Conservation (phyloP, 2,888 invertebrate genomes). For the Tachina fera region DNA sequence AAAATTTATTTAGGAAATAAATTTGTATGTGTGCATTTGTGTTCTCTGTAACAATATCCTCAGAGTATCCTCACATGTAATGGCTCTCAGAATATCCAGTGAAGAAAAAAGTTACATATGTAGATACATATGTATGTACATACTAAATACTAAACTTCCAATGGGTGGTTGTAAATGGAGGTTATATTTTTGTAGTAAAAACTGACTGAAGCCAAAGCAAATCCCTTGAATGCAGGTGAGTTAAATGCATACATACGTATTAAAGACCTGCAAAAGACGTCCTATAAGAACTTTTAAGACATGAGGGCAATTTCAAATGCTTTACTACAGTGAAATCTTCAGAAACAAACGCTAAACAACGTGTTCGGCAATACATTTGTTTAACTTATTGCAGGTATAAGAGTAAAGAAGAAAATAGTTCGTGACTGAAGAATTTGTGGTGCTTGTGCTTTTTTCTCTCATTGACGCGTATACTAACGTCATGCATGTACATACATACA, state of each 20-base stretch:
- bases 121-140: background rate
- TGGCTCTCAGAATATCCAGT: conserved; percentile 41
- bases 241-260: background rate
- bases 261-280: too few relatives aligned
- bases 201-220: conserved; percentile 66
- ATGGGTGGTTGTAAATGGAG: conserved; percentile 46
- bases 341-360: too few relatives aligned
- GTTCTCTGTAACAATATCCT: conserved; percentile 57
- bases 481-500: too few relatives aligned
- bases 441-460: too few relatives aligned
- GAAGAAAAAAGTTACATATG: background rate
- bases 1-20: background rate
- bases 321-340: too few relatives aligned
- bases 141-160: conserved; percentile 7
- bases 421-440: too few relatives aligned
- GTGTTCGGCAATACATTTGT: too few relatives aligned
- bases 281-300: too few relatives aligned
- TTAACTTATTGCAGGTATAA: too few relatives aligned
- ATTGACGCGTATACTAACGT: too few relatives aligned
- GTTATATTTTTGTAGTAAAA: conserved; percentile 15
- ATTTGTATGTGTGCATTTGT: background rate
- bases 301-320: too few relatives aligned
- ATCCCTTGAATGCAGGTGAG: conserved; percentile 67
- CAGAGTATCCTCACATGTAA: conserved; percentile 43
- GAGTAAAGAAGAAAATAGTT: too few relatives aligned